Evolutionary conservation across 2,113 vertebrate genomes (phyloP), one percentile per base, ranked within the genome.

Genomic region (Elachura formosa): DNA sequence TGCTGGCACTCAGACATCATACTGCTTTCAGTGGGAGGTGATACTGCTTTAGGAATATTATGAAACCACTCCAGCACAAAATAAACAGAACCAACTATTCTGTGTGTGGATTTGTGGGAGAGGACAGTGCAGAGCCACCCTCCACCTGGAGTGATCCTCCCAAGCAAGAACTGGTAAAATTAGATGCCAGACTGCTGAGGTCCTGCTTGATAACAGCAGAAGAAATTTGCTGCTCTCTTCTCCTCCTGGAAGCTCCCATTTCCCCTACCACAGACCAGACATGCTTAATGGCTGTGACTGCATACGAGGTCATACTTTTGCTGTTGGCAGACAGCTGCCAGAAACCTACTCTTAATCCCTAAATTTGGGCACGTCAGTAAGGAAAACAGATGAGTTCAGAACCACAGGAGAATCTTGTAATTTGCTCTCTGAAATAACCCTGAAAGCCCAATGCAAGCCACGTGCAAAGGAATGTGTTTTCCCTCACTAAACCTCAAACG

Each of bases 291-390:
- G 3, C 75, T 45, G 52, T 22, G 51, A 68, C 20, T 45, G 51
- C 49, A 7, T 1, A 40, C 0, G 0, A 73, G 79, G 55, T 25
- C 0, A 0, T 6, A 10, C 29, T 77, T 56, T 3, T 54, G 33
- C 71, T 79, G 88, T 29, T 52, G 58, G 67, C 78, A 91, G 48
- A 33, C 66, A 94, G 71, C 83, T 86, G 76, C 86, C 91, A 92
- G 71, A 90, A 92, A 81, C 33, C 46, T 59, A 11, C 55, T 41
- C 63, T 58, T 54, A 90, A 92, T 74, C 73, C 89, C 73, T 78
- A 9, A 81, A 84, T 19, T 55, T 23, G 55, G 67, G 59, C n/a
- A 21, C 5, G 9, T 14, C n/a, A 1, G 1, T 69, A 90, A 95
- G 29, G 24, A 94, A 86, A 90, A 89, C 76, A 89, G 51, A 80